A percentile compares a stretch with the other conserved stretches of the same genome.
Evolutionary conservation across 2,113 vertebrate genomes (phyloP).

Genomic region (Microcebus jonahi): DNA sequence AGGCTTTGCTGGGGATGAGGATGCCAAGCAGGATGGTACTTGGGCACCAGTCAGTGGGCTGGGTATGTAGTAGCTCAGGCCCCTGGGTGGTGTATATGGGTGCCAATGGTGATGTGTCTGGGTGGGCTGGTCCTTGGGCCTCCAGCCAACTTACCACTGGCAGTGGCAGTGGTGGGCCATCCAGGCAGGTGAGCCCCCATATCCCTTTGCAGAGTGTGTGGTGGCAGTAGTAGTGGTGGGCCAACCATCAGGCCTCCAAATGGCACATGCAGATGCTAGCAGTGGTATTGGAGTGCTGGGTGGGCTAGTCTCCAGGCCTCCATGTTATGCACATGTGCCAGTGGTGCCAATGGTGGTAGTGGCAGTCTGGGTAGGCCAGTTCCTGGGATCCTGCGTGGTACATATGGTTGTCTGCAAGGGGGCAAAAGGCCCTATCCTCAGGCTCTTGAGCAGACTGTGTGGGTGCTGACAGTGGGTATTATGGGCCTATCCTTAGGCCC

Average conservation of each 20-base stretch:
- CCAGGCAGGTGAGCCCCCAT: not conserved
- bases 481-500: not conserved
- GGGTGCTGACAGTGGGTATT: not conserved
- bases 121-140: not conserved
- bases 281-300: not conserved
- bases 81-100: not conserved
- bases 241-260: not conserved
- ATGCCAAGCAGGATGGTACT: not conserved
- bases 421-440: not conserved
- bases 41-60: not conserved
- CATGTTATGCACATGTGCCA: not conserved
- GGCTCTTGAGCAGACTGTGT: not conserved
- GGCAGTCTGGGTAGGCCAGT: not conserved
- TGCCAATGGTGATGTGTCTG: not conserved
- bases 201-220: not conserved
- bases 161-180: not conserved
- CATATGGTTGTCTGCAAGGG: not conserved
- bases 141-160: not conserved
- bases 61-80: not conserved
- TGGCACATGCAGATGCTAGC: not conserved
- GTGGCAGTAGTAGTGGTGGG: not conserved
- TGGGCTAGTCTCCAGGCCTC: not conserved
- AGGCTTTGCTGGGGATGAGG: not conserved
- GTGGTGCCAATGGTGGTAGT: not conserved
- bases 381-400: not conserved